Conservation (phyloP, 2,888 invertebrate species). For the Watsonalla cultraria region DNA sequence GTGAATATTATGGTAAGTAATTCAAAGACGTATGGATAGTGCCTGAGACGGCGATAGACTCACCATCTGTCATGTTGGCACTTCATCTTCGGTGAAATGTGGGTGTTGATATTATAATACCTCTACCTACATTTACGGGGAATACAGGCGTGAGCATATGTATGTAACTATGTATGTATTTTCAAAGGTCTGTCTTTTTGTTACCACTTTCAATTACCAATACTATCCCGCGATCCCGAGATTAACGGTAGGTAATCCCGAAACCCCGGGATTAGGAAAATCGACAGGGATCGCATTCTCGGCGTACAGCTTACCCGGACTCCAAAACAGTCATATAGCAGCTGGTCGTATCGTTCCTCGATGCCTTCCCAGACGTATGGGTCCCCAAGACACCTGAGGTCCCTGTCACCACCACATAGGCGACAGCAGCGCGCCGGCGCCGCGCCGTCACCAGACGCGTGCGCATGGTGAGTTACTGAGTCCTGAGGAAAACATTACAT, state of each 20-base stretch:
- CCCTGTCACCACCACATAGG: slow-evolving; percentile 37
- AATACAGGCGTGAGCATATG: no score
- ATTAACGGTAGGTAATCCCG: slow-evolving; percentile 1
- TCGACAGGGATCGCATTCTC: not conserved
- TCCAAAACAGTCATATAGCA: slow-evolving; percentile 43
- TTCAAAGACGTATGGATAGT: no score
- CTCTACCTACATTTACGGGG: no score
- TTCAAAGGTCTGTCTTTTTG: slow-evolving; percentile 1
- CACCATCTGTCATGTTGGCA: no score
- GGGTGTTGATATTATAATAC: no score
- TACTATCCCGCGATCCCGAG: not conserved
- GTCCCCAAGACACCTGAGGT: slow-evolving; percentile 32
- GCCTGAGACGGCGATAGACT: no score
- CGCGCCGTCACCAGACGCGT: slow-evolving; percentile 37
- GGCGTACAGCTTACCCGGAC: slow-evolving; percentile 39
- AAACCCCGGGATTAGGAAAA: slow-evolving; percentile 1
- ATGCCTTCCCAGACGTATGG: slow-evolving; percentile 36
- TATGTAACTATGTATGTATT: no score
- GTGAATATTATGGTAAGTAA: no score
- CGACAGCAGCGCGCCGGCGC: slow-evolving; percentile 31
- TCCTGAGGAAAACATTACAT: slow-evolving; percentile 18
- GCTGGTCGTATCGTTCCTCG: slow-evolving; percentile 39
- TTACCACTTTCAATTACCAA: slow-evolving; percentile 1
- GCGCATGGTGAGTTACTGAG: slow-evolving; percentile 20
- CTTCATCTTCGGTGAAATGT: no score